A percentile compares a stretch with the other conserved stretches of the same genome.
Evolutionary conservation across 2,888 invertebrate species (phyloP).

Genomic region (Pterobdella sp.): DNA sequence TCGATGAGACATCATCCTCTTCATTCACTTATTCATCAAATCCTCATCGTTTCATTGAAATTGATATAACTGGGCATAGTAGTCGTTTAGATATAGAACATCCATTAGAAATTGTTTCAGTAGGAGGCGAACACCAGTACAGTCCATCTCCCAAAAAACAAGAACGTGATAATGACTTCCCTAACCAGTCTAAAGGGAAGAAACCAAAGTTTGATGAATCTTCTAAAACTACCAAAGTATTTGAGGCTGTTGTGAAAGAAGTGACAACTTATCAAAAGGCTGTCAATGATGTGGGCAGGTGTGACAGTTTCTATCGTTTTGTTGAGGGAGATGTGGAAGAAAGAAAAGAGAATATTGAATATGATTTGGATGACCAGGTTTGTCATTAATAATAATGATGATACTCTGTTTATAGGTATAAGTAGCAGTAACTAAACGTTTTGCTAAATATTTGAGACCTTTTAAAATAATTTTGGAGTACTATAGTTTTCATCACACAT

Average conservation of each 20-base stretch:
- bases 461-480: too few relatives aligned
- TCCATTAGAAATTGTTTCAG: constrained; percentile 14
- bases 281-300: constrained; percentile 64
- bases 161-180: constrained; percentile 14
- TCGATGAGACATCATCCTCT: constrained; percentile 29
- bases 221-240: constrained; percentile 54
- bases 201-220: not conserved
- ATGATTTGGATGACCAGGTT: constrained; percentile 92
- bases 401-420: too few relatives aligned
- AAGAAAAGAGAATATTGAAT: constrained; percentile 82
- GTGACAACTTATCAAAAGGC: constrained; percentile 66
- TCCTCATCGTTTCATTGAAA: constrained; percentile 18
- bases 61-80: constrained; percentile 20
- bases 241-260: constrained; percentile 63
- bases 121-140: constrained; percentile 1
- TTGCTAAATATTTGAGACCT: too few relatives aligned
- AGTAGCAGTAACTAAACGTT: too few relatives aligned
- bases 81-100: constrained; percentile 11
- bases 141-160: not conserved
- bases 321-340: constrained; percentile 91
- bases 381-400: too few relatives aligned
- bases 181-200: not conserved
- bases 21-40: constrained; percentile 26
- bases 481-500: not conserved
- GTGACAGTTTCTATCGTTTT: constrained; percentile 71